Evolutionary conservation across 1,140 invertebrate species (phyloP), one percentile per base, ranked within the genome.

Genomic region (Temnothorax longispinosus): DNA sequence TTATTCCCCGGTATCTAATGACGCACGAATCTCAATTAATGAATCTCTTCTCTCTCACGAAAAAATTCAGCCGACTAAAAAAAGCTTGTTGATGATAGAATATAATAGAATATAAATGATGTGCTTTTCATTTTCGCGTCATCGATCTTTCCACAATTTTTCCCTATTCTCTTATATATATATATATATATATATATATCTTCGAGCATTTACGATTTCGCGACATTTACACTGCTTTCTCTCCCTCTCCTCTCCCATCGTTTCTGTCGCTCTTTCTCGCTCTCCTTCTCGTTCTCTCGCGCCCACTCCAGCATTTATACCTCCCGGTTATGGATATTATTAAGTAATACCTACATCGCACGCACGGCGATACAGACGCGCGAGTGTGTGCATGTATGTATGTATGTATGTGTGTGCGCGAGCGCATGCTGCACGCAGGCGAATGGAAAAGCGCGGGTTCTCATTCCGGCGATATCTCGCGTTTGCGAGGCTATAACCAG

Each of bases 281-380:
- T 90, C 74, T 74, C 87, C 74, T 62, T 75, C 64, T 87, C 74
- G 50, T 89, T 84, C 56, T 88, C 85, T 82, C 90, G 82, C 90
- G 85, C 87, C 80, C 86, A 91, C 91, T 87, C 85, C 81, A 62
- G 27, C 86, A 85, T 88, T 91, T 90, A 86, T 90, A 86, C 90
- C 91, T 89, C 89, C 89, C 90, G 88, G 92, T 94, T 94, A 94
- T 94, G 93, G 91, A 94, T 94, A 94, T 93, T 94, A 94, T 94
- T 94, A 94, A 94, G 93, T 94, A 94, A 94, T 93, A 93, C 91
- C 85, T 88, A 89, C 85, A 80, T 71, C 86, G 88, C 90, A 84
- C 87, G 87, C 76, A 67, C 67, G 56, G 71, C 44, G 64, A 84
- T 87, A 84, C 54, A 60, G 41, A 75, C 60, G 65, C 81, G 87